Conservation (phyloP, 2,113 vertebrate genomes). For the Steatornis caripensis region DNA sequence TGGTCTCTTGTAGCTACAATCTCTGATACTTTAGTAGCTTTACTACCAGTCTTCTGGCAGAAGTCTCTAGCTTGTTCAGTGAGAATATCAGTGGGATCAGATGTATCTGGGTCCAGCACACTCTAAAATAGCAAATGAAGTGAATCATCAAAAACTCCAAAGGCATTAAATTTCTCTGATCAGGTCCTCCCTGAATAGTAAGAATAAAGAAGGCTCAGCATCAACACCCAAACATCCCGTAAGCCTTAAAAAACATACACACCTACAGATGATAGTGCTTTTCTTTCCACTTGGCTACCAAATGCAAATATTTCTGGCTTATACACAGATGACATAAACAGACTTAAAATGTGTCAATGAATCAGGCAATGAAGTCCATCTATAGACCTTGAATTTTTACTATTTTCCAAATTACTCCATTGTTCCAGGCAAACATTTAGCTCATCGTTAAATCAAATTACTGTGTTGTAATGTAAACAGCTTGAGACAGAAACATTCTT, state of each 20-base stretch:
- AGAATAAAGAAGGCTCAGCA: not conserved
- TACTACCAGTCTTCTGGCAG: conserved; percentile 80
- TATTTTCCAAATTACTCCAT: not conserved
- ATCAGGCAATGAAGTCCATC: not conserved
- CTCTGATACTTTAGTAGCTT: conserved; percentile 77
- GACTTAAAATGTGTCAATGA: not conserved
- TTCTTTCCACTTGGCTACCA: not conserved
- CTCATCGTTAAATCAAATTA: not conserved
- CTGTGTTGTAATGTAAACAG: not conserved
- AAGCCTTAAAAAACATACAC: not conserved
- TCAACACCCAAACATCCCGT: not conserved
- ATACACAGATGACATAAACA: not conserved
- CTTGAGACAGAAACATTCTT: not conserved
- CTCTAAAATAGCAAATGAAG: conserved; percentile 65
- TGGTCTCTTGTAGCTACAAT: conserved; percentile 72
- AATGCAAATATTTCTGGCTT: not conserved
- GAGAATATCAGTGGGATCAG: conserved; percentile 80
- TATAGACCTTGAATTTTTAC: not conserved
- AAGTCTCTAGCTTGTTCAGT: conserved; percentile 78
- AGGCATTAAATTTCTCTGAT: not conserved
- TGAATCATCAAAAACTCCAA: not conserved
- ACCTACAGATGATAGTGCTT: not conserved
- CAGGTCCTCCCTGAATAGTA: not conserved
- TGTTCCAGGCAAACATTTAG: not conserved
- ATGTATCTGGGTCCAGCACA: conserved; percentile 74